Evolutionary conservation across 2,113 vertebrate genomes (phyloP).

Genomic region (Azemiops feae): DNA sequence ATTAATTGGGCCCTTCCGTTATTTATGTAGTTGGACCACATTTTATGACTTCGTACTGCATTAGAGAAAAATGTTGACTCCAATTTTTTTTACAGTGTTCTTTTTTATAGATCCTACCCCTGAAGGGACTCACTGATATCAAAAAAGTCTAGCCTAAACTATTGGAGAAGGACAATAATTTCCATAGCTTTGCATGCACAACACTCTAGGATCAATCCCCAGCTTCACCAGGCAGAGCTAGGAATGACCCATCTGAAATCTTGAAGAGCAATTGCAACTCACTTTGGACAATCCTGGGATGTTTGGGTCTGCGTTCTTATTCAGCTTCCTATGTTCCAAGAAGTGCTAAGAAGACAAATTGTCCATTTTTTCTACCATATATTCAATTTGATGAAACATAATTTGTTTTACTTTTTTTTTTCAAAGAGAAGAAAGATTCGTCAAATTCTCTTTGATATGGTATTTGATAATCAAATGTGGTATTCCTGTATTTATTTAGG

Average conservation of each 20-base stretch:
- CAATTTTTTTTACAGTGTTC: not conserved
- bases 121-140: not conserved
- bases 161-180: not conserved
- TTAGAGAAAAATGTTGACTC: not conserved
- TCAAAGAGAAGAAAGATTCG: not conserved
- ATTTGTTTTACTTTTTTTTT: not conserved
- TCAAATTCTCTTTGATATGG: not conserved
- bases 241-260: not conserved
- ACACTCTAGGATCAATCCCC: not conserved
- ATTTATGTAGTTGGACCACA: not conserved
- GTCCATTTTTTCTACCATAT: not conserved
- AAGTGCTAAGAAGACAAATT: not conserved
- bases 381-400: not conserved
- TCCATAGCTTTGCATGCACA: not conserved
- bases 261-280: not conserved
- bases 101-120: not conserved
- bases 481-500: not conserved
- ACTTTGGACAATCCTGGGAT: not conserved
- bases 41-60: not conserved
- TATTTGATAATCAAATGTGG: not conserved
- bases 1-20: not conserved
- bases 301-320: not conserved
- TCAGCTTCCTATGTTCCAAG: too few species aligned
- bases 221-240: not conserved
- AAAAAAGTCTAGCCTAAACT: not conserved